Percentiles rank a stretch among this genome's conserved stretches.
Evolutionary conservation across 2,797 vertebrate genomes (phyloP).

Genomic region (Urosaurus nigricauda): DNA sequence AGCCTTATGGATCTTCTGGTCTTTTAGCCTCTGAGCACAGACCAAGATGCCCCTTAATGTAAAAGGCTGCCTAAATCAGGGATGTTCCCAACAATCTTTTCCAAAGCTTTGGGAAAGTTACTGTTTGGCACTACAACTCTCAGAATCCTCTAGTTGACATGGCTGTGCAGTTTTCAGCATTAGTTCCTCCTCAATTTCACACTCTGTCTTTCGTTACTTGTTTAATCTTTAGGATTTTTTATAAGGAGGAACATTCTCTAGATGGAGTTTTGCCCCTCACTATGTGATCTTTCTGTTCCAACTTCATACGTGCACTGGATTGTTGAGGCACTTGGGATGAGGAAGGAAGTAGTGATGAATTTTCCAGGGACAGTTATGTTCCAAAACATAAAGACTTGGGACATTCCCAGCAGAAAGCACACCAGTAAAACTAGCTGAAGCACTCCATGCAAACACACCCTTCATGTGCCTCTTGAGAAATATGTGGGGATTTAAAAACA

Average conservation of each 20-base stretch:
- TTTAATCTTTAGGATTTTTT: background rate
- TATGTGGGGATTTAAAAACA: background rate
- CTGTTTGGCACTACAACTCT: no score
- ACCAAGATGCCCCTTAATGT: background rate
- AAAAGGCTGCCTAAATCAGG: background rate
- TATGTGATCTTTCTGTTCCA: background rate
- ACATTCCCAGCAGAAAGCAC: background rate
- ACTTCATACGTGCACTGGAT: no score
- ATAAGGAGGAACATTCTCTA: background rate
- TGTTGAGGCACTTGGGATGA: background rate
- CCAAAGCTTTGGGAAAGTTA: background rate
- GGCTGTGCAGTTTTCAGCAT: background rate
- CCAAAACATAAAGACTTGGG: background rate
- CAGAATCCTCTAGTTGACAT: background rate
- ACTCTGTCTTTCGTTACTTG: background rate
- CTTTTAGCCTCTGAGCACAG: background rate
- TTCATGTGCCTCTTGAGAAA: background rate
- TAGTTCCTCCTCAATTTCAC: background rate
- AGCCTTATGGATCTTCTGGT: background rate
- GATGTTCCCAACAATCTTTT: background rate
- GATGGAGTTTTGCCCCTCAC: background rate
- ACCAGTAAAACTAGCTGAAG: conserved; percentile 7
- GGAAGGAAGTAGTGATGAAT: background rate
- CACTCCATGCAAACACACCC: background rate
- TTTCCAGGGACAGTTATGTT: background rate